Evolutionary conservation across 2,113 vertebrate species (phyloP), one percentile per base, ranked within the genome.

Genomic region (Pseudopipra pipra): DNA sequence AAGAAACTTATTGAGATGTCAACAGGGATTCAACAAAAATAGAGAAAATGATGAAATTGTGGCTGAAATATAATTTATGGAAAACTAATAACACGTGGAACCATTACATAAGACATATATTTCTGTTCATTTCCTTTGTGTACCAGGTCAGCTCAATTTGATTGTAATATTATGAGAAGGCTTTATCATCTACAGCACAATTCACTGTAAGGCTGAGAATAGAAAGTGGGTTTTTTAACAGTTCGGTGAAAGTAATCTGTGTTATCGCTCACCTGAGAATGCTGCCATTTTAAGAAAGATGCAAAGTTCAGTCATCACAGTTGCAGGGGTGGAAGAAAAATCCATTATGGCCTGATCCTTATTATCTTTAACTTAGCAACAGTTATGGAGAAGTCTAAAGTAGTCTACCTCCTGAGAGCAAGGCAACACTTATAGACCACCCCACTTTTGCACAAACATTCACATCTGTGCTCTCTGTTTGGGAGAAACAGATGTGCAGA

Each of bases 91-190:
- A 62, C 78, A 73, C 33, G 21, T 92, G 66, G 93, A 87, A 52
- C 49, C 37, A 49, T 93, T 91, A 93, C 70, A 75, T 80, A 71
- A 88, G 55, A 55, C 79, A 67, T 73, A 55, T 89, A 59, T 92
- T 90, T 91, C 58, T 93, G 23, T 54, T 90, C 12, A 92, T 94
- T 94, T 94, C 76, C 92, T 96, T 83, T 86, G 79, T 86, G 51
- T 52, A 95, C 24, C n/a, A 77, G 86, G 58, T 92, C 51, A 86
- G 21, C 55, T 58, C 78, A 67, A 84, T n/a, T 73, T 17, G 14
- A 86, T 8, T 83, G 18, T 66, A 73, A 80, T 59, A 66, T 61
- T 88, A 62, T 12, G 27, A 77, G 82, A 70, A 90, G 11, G 17
- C 1, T 95, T 92, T 90, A 80, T 90, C 67, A 73, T 86, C 52